Conservation (phyloP, 92 coral and sea anemone genomes). For the Micromussa lordhowensis region DNA sequence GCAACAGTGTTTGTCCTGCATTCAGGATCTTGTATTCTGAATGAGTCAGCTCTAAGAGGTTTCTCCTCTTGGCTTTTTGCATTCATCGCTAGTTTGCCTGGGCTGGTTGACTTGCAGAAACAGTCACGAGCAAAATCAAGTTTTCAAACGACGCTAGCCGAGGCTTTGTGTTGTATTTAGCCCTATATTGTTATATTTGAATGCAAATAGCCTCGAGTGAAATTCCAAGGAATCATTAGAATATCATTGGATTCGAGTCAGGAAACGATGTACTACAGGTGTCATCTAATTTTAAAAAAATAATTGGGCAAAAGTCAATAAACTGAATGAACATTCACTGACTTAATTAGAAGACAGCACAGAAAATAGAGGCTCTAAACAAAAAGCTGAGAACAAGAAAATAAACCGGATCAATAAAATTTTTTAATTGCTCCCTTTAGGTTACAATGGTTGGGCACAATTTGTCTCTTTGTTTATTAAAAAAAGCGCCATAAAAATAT, state of each 20-base stretch:
- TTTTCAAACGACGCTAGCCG: background rate
- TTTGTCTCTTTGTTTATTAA: too few species aligned
- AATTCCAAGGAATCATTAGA: conserved; percentile 9
- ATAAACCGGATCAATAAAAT: background rate
- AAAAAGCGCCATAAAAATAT: background rate
- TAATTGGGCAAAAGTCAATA: conserved; percentile 41
- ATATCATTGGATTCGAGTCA: conserved; percentile 2
- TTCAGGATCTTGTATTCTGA: background rate
- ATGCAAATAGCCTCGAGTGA: conserved; percentile 15
- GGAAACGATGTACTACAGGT: conserved; percentile 20
- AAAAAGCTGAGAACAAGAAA: background rate
- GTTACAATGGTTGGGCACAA: too few species aligned
- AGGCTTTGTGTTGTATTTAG: background rate
- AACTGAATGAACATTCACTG: background rate
- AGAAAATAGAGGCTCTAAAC: too few species aligned
- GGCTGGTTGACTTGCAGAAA: background rate
- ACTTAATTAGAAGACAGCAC: background rate
- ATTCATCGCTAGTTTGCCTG: conserved; percentile 5
- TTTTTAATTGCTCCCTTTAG: background rate
- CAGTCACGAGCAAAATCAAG: background rate
- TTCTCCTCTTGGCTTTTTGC: conserved; percentile 23
- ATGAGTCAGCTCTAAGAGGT: conserved; percentile 21
- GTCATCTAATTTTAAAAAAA: background rate
- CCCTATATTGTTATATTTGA: background rate
- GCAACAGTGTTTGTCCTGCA: background rate